phyloP scores from a whole-genome alignment of 2,888 invertebrate genomes.

The Aspidapion aeneum region DNA sequence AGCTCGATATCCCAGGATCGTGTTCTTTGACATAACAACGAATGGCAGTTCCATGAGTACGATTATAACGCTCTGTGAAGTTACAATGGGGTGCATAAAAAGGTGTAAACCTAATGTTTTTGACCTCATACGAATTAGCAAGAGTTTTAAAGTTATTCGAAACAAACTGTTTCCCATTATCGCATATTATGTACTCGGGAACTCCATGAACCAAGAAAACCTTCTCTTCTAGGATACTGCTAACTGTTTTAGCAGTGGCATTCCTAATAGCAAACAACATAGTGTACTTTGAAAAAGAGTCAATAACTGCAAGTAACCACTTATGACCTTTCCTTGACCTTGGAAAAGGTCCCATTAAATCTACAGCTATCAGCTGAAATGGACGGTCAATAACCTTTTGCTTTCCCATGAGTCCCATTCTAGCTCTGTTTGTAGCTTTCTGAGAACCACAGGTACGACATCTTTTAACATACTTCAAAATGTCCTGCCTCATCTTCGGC shows the following conservation, averaged over 20 bases:
- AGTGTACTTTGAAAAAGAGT: neutral
- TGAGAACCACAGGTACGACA: neutral
- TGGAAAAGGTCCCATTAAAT: neutral
- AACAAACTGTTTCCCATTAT: too few species aligned
- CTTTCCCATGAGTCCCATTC: neutral
- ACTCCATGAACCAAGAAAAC: neutral
- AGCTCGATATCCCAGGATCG: too few species aligned
- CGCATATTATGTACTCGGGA: neutral
- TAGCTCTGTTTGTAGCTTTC: neutral
- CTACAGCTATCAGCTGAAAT: neutral
- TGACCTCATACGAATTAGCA: too few species aligned
- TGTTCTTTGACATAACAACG: too few species aligned
- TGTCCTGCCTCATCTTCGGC: neutral
- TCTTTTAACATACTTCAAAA: neutral
- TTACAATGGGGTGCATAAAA: too few species aligned
- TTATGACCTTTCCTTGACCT: neutral
- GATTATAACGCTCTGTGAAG: too few species aligned
- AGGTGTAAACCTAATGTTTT: too few species aligned
- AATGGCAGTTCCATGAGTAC: too few species aligned
- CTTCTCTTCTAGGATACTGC: neutral
- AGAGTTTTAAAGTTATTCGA: too few species aligned
- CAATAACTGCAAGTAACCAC: neutral
- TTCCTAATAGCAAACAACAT: neutral
- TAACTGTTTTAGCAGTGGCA: neutral
- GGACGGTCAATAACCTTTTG: neutral